Evolutionary conservation across 2,888 invertebrate species (phyloP), one percentile per base, ranked within the genome.

Genomic region (Thecophora atra): DNA sequence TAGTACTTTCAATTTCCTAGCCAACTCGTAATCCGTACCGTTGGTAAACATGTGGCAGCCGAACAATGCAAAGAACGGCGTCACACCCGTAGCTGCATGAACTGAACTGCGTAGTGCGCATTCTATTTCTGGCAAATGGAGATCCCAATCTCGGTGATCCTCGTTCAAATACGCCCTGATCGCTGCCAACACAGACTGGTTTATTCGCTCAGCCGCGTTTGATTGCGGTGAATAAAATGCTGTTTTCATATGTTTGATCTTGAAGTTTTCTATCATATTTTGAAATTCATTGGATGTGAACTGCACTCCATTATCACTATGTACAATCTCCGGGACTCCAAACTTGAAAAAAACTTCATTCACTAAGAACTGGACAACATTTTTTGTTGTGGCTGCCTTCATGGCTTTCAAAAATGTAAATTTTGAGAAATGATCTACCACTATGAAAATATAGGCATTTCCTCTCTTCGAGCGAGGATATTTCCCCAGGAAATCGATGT

Each of bases 131-230:
- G 74, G 67, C 5, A 77, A 24, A 26, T 73, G 69, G 0, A 56
- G 11, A 47, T 77, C 77, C 75, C 76, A 75, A 3, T 73, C 70
- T 8, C 70, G 26, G 5, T 77, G 77, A 24, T 75, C 76, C 0
- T 71, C 24, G 11, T 75, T 63, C 0, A 76, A 11, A 47, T 75
- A 73, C 0, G 75, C 28, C 24, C 76, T 52, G 5, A 84, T 79
- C 60, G 79, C 79, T 0, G 81, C 78, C 7, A 80, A 77, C 0
- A 84, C 66, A 0, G 79, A 79, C 30, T 79, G 73, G 69, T 84
- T 84, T 0, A 80, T 77, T 0, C 81, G 71, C 69, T 84, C 84
- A 0, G 81, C 80, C 3, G 81, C 81, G 72, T 84, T 84, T 0
- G 75, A 73, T 74, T 83, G 83, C 0, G 82, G 81, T 17, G 81